Evolutionary conservation across 2,888 invertebrate species (phyloP), one percentile per base, ranked within the genome.

Genomic region (Netelia fuscicornis): DNA sequence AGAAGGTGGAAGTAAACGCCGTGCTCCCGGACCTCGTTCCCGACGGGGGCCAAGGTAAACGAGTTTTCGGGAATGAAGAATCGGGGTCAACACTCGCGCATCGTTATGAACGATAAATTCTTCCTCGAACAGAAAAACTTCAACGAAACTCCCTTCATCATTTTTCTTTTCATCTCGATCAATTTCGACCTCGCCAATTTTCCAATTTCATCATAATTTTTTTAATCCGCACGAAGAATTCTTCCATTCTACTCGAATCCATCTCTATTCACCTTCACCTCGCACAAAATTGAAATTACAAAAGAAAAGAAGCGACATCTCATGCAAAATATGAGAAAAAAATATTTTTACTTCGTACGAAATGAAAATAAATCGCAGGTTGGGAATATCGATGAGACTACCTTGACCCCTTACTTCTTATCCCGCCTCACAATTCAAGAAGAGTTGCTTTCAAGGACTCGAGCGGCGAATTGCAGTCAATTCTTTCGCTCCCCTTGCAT

Each of bases 401-500:
- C 80, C 80, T 80, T 80, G 80, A 80, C 80, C 80, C 37, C 80
- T 80, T 68, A 56, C 48, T 48, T 82, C 74, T 70, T 58, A 80
- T 74, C 37, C 68, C 30, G 56, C 64, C 78, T 11, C 58, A 67
- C 37, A 58, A 82, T 77, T 79, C 78, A 68, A 37, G 76, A 64
- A 80, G 76, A 80, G 67, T 76, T 48, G 80, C 76, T 80, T 30
- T 72, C 82, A 83, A 85, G 85, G 82, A 72, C 82, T 80, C 37
- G 37, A 37, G 67, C 70, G 30, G 72, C 74, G 79, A 85, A 75
- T 75, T 81, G 74, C 68, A 80, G 84, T 70, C 75, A 85, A 85
- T 85, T 82, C 85, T 85, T 85, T 64, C 54, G 85, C 79, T 84
- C 84, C 65, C 85, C 80, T 76, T 79, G 81, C 88, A 83, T 87